A percentile compares a stretch with the other conserved stretches of the same genome.
Conservation (phyloP, 2,888 invertebrate species). For the Pristionchus arcanus region DNA sequence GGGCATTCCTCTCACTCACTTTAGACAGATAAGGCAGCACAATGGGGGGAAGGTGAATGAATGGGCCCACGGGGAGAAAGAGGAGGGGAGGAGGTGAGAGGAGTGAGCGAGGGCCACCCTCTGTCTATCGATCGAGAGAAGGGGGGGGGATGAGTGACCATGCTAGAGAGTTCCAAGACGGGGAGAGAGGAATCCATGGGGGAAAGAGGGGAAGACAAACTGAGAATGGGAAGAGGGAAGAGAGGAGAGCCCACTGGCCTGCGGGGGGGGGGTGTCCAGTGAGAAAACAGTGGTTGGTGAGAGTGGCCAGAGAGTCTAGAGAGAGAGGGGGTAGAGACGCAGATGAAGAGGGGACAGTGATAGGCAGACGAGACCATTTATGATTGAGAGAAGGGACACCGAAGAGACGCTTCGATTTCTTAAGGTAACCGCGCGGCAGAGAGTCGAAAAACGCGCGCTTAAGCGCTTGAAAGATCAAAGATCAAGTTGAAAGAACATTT, state of each 20-base stretch:
- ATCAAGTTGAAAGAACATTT: background rate
- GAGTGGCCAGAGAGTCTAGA: conserved; percentile 26
- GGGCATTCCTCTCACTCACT: background rate
- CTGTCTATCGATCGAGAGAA: conserved; percentile 1
- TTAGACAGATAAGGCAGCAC: conserved; percentile 15
- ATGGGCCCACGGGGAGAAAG: background rate
- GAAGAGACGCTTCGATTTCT: background rate
- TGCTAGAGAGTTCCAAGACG: conserved; percentile 5
- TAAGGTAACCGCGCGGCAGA: background rate
- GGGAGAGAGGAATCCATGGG: background rate
- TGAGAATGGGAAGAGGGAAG: conserved; percentile 20
- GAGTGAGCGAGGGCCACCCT: background rate
- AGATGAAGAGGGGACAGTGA: background rate
- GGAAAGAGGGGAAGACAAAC: conserved; percentile 29
- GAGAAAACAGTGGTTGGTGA: conserved; percentile 20
- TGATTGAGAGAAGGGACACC: background rate
- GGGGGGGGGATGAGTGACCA: conserved; percentile 3
- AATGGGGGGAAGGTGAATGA: conserved; percentile 40
- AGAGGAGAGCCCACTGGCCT: conserved; percentile 10
- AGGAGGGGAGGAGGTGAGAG: background rate
- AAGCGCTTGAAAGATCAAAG: background rate
- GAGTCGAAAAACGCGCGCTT: background rate
- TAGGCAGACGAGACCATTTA: background rate
- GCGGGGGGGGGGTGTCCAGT: conserved; percentile 17
- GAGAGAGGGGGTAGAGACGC: background rate